Base-by-base conservation (phyloP, 2,797 vertebrate species). In the Parotocinclus haroldoi region DNA sequence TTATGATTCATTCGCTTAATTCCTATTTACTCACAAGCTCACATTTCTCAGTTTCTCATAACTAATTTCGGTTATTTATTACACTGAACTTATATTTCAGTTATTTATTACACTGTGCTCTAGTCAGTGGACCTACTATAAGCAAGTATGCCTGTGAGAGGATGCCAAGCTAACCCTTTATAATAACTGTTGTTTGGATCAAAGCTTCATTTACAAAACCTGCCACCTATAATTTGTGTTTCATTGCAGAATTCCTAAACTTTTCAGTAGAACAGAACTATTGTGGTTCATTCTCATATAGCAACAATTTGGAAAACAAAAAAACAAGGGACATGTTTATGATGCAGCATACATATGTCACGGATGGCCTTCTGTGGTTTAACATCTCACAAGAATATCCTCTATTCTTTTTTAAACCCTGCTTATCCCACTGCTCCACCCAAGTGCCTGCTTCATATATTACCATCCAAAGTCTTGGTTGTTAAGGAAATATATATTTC, bases 101-200 rank as follows among this genome's bases (percentile, higher is more conserved):
- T 45, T 19, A 14, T 50, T 19, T 51, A n/a, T 52, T 46, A 56
- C 9, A 55, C 5, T 14, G 16, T 56, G 40, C 42, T 37, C 7
- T 59, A 70, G 49, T 71, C 56, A 71, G 45, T 70, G 7, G 52
- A 17, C 37, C 11, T 46, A 48, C 0, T 56, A 40, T 65, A 12
- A 60, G 50, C 9, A 39, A 37, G 49, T 62, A 59, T 27, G 64
- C 48, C 12, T 68, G 40, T 45, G 40, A 54, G 52, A 64, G 46
- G 36, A 49, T 60, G 58, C 63, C 69, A 55, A 58, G 58, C 66
- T 54, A 67, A 56, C 9, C 37, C 37, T 55, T 54, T 18, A 72
- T 65, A 79, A 86, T 79, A 55, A 81, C 83, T 76, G 77, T 86
- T 84, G 76, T 63, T 56, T 14, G 1, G 73, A 85, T 85, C 80